Evolutionary conservation across 2,888 invertebrate genomes (phyloP).

Genomic region (Pollenia angustigena): DNA sequence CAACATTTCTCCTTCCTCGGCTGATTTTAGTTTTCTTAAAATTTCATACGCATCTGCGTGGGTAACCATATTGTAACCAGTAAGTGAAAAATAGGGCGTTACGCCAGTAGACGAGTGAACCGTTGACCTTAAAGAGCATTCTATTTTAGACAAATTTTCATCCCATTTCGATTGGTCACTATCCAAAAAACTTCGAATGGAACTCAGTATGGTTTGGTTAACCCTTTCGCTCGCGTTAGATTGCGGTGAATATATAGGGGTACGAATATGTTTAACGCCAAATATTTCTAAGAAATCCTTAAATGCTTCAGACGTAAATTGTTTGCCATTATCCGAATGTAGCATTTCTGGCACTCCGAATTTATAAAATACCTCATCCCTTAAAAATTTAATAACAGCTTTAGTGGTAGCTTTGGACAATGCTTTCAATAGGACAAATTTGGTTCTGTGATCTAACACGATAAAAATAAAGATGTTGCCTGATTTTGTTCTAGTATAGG

Average conservation of each 20-base stretch:
- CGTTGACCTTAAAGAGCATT: neutral
- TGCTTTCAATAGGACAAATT: neutral
- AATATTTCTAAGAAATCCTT: too few species aligned
- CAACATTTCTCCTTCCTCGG: too few species aligned
- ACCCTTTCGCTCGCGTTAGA: neutral
- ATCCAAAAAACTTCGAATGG: too few species aligned
- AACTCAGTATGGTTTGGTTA: neutral
- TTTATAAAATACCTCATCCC: too few species aligned
- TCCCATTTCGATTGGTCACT: too few species aligned
- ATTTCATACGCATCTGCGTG: too few species aligned
- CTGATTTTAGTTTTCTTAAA: too few species aligned
- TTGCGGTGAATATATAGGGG: neutral
- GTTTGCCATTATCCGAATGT: too few species aligned
- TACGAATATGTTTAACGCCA: too few species aligned
- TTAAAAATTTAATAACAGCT: neutral
- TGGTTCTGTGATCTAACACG: neutral
- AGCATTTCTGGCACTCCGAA: too few species aligned
- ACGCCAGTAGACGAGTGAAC: neutral
- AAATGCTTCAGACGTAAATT: too few species aligned
- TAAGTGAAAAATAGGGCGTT: neutral
- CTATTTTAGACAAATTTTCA: neutral
- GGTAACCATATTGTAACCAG: conserved; percentile 12
- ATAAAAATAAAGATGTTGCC: neutral
- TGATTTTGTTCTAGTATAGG: neutral
- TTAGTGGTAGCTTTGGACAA: neutral